Percentiles rank a stretch among this genome's conserved stretches.
Conservation (phyloP, 2,888 invertebrate genomes). For the Meloe dianella region DNA sequence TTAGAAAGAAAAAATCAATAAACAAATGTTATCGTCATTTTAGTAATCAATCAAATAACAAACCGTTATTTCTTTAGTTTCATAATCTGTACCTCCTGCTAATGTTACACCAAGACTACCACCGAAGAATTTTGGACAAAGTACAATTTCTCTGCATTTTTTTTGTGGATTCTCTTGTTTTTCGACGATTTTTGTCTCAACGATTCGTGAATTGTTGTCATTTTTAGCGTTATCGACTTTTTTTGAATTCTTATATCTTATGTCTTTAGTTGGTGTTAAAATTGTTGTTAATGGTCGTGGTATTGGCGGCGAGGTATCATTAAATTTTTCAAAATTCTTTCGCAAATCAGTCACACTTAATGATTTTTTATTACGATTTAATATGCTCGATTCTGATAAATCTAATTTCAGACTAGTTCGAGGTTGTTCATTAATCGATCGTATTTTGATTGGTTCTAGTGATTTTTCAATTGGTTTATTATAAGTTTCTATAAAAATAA, state of each 20-base stretch:
- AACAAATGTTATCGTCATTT: constrained; percentile 7
- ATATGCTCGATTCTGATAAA: not conserved
- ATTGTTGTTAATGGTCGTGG: constrained; percentile 24
- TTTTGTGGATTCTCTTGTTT: constrained; percentile 19
- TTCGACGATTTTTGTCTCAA: constrained; percentile 27
- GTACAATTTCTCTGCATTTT: constrained; percentile 63
- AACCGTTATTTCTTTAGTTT: constrained; percentile 90
- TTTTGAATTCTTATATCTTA: not conserved
- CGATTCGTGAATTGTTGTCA: constrained; percentile 29
- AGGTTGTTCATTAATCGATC: not conserved
- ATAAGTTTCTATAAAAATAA: not conserved
- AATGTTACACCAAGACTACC: constrained; percentile 86
- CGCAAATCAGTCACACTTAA: constrained; percentile 65
- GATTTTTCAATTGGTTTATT: not conserved
- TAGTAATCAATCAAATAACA: constrained; percentile 49
- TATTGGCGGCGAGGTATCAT: constrained; percentile 32
- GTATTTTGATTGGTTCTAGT: not conserved
- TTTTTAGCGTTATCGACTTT: constrained; percentile 21
- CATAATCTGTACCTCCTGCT: constrained; percentile 89
- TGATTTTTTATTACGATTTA: constrained; percentile 37
- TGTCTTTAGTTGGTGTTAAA: not conserved
- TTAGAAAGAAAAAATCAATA: constrained; percentile 38
- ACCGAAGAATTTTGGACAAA: constrained; percentile 69
- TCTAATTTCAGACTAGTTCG: not conserved
- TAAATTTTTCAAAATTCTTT: constrained; percentile 63